Conservation (phyloP, 2,113 vertebrate genomes). For the Fregetta grallaria region DNA sequence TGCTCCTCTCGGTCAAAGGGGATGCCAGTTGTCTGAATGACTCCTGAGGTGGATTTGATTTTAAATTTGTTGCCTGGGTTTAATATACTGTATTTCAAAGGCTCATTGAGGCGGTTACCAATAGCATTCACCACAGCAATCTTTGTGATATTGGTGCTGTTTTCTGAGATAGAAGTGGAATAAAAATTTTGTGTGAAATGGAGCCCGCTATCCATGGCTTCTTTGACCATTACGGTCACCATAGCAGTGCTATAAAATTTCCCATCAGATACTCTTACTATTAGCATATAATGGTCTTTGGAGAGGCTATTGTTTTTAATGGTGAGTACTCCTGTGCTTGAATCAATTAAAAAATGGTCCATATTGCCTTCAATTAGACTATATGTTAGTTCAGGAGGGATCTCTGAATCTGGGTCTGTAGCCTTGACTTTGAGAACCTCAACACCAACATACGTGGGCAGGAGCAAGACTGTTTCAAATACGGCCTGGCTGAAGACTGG, state of each 20-base stretch:
- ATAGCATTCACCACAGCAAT: conserved; percentile 92
- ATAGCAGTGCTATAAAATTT: conserved; percentile 89
- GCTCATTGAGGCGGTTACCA: conserved; percentile 93
- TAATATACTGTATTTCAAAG: conserved; percentile 89
- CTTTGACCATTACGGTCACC: conserved; percentile 86
- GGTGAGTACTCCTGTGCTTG: conserved; percentile 83
- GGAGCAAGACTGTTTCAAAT: conserved; percentile 89
- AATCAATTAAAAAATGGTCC: conserved; percentile 87
- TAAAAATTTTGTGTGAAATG: conserved; percentile 88
- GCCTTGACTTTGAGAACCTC: conserved; percentile 90
- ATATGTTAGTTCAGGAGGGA: conserved; percentile 85
- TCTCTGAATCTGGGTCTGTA: conserved; percentile 87
- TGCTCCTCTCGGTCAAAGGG: conserved; percentile 93
- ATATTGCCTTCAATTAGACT: conserved; percentile 85
- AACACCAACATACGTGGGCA: conserved; percentile 92
- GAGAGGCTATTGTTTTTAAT: conserved; percentile 90
- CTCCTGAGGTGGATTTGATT: conserved; percentile 92
- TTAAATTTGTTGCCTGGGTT: conserved; percentile 91
- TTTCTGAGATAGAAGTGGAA: conserved; percentile 90
- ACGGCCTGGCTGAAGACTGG: conserved; percentile 87
- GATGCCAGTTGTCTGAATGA: conserved; percentile 90
- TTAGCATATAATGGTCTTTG: conserved; percentile 89
- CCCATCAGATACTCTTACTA: conserved; percentile 90
- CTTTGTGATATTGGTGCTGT: conserved; percentile 86
- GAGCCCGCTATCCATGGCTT: conserved; percentile 92